Evolutionary conservation across 2,888 invertebrate genomes (phyloP).

Genomic region (Heliothis peltigera): DNA sequence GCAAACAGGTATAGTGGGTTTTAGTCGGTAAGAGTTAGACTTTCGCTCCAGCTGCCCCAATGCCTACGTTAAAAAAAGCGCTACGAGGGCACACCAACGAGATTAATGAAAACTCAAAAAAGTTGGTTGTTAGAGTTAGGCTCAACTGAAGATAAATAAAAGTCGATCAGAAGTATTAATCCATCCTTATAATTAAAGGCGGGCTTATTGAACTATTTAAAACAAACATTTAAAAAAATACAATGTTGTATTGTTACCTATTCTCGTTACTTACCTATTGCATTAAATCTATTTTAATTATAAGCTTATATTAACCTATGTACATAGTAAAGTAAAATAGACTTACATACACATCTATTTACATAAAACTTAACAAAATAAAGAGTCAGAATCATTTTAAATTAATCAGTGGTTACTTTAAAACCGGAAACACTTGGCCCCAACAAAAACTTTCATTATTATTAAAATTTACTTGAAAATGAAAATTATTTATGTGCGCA

Average conservation of each 20-base stretch:
- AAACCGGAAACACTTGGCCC: constrained; percentile 25
- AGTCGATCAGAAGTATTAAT: constrained; percentile 32
- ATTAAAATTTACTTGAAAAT: not conserved
- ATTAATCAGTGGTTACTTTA: constrained; percentile 16
- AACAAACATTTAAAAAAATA: constrained; percentile 54
- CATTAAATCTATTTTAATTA: constrained; percentile 46
- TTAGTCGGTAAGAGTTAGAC: too few species aligned
- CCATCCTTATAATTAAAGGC: constrained; percentile 64
- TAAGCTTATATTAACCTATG: constrained; percentile 48
- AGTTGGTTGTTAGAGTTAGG: too few species aligned
- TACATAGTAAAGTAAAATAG: constrained; percentile 51
- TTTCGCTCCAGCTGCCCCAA: too few species aligned
- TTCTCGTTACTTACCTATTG: constrained; percentile 20
- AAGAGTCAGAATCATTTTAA: constrained; percentile 27
- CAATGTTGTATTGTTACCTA: constrained; percentile 40
- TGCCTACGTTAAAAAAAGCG: too few species aligned
- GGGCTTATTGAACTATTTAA: constrained; percentile 61
- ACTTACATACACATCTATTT: constrained; percentile 59
- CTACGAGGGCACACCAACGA: too few species aligned
- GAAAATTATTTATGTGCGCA: not conserved
- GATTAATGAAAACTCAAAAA: too few species aligned
- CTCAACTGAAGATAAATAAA: constrained; percentile 36
- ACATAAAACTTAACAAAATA: constrained; percentile 50
- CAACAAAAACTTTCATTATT: constrained; percentile 3
- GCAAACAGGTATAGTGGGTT: too few species aligned